Percentiles rank a stretch among this genome's conserved stretches.
These are phyloP conservation scores for Eristalis pertinax DNA, from an alignment of 2,888 invertebrate species.

Conservation along the genomic window DNA sequence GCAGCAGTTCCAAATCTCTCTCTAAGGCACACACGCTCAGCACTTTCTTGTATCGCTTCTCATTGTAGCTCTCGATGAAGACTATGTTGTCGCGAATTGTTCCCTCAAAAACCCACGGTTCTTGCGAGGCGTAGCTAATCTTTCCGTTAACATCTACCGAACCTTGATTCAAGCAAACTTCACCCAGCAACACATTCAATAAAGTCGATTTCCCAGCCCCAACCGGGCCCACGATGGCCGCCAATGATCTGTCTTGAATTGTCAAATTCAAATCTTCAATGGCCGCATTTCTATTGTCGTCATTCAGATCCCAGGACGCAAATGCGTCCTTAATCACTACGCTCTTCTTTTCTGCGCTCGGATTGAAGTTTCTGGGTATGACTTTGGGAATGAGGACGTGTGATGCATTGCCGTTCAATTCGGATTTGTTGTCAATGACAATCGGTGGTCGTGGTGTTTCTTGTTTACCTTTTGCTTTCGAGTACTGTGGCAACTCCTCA, in stretches of 20 bases:
- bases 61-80: conserved; percentile 89
- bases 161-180: conserved; percentile 85
- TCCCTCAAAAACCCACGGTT: conserved; percentile 91
- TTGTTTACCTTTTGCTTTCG: conserved; percentile 59
- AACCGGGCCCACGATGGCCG: conserved; percentile 87
- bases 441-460: conserved; percentile 65
- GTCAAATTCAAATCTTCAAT: conserved; percentile 82
- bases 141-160: conserved; percentile 84
- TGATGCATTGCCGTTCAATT: conserved; percentile 74
- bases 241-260: conserved; percentile 76
- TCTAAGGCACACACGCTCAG: conserved; percentile 85
- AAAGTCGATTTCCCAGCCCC: conserved; percentile 89
- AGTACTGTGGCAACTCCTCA: conserved; percentile 74
- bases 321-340: conserved; percentile 81
- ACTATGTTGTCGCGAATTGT: conserved; percentile 95
- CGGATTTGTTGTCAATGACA: conserved; percentile 73
- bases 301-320: conserved; percentile 83
- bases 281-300: conserved; percentile 75
- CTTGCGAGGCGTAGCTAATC: conserved; percentile 90
- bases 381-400: conserved; percentile 71
- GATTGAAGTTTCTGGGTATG: conserved; percentile 73
- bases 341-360: conserved; percentile 75
- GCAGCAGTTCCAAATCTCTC: conserved; percentile 85
- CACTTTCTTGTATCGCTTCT: conserved; percentile 82
- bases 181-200: conserved; percentile 88